These are phyloP conservation scores for Apistogramma diplotaenia DNA, from an alignment of 2,113 vertebrate genomes.

Conservation along the genomic window DNA sequence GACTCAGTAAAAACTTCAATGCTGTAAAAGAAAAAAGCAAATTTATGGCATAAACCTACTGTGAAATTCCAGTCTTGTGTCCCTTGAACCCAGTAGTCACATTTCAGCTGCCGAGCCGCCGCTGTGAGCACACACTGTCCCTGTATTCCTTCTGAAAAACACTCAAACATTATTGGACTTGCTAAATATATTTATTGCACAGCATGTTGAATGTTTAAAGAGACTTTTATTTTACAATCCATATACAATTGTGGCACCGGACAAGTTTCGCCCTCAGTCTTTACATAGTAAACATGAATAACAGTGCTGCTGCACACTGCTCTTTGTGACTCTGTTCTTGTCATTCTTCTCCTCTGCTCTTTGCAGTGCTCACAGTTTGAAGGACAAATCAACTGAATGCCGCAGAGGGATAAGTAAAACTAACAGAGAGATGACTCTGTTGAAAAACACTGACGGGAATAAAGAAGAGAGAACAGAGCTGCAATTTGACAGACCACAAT, in stretches of 20 bases:
- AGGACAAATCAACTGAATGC: constrained; percentile 21
- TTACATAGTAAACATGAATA: constrained; percentile 63
- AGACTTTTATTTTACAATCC: constrained; percentile 71
- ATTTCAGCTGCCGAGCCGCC: constrained; percentile 6
- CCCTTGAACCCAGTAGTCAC: background rate
- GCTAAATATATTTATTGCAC: constrained; percentile 74
- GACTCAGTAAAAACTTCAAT: background rate
- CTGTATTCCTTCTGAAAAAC: constrained; percentile 30
- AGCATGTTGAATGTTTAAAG: constrained; percentile 74
- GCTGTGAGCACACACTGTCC: background rate
- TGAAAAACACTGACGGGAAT: background rate
- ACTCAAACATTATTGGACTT: constrained; percentile 57
- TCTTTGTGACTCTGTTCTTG: constrained; percentile 7
- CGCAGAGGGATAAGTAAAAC: background rate
- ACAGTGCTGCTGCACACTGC: background rate
- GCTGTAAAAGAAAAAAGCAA: background rate
- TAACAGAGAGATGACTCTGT: background rate
- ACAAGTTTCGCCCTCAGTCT: constrained; percentile 17
- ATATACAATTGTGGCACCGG: constrained; percentile 56
- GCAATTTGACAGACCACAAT: background rate
- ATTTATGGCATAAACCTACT: constrained; percentile 37
- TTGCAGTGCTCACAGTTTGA: constrained; percentile 5
- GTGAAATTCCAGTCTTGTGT: constrained; percentile 23
- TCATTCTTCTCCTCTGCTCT: constrained; percentile 7
- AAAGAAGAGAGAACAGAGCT: background rate